Conservation (phyloP, 2,797 vertebrate genomes). For the Sebastes matsubarae region DNA sequence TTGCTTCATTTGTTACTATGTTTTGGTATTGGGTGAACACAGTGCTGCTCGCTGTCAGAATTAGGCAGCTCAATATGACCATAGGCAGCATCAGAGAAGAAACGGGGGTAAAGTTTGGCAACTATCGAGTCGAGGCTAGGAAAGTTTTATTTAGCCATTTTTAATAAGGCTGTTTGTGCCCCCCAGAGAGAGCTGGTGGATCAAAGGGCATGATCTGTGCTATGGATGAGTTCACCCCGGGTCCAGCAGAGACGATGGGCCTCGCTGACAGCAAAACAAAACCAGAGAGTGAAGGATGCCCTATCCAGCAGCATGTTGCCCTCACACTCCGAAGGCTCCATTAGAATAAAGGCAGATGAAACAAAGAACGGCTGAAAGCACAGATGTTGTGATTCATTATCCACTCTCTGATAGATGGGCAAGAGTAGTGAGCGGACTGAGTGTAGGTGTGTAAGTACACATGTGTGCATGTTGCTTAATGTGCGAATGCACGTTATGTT, state of each 20-base stretch:
- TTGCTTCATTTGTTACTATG: conserved; percentile 74
- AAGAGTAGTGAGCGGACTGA: conserved; percentile 52
- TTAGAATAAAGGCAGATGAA: conserved; percentile 79
- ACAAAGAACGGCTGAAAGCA: conserved; percentile 72
- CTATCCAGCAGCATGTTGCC: conserved; percentile 73
- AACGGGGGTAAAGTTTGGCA: conserved; percentile 69
- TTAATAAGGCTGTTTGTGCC: conserved; percentile 80
- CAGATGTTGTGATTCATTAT: conserved; percentile 76
- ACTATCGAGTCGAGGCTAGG: conserved; percentile 73
- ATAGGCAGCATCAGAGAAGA: conserved; percentile 68
- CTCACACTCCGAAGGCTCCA: conserved; percentile 71
- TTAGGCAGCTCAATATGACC: conserved; percentile 77
- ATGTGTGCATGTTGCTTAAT: conserved; percentile 38
- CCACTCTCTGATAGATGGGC: conserved; percentile 64
- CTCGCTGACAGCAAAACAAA: conserved; percentile 76
- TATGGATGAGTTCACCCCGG: conserved; percentile 73
- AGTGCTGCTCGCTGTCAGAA: conserved; percentile 63
- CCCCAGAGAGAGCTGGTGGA: conserved; percentile 72
- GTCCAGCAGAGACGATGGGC: conserved; percentile 66
- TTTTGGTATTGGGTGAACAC: conserved; percentile 59
- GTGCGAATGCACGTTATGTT: conserved; percentile 34
- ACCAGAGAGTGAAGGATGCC: conserved; percentile 75
- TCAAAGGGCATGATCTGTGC: conserved; percentile 81
- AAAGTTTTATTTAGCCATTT: conserved; percentile 81
- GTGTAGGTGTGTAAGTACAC: conserved; percentile 40